Evolutionary conservation across 1,140 invertebrate species (phyloP), one percentile per base, ranked within the genome.

Genomic region (Lithobius niger): DNA sequence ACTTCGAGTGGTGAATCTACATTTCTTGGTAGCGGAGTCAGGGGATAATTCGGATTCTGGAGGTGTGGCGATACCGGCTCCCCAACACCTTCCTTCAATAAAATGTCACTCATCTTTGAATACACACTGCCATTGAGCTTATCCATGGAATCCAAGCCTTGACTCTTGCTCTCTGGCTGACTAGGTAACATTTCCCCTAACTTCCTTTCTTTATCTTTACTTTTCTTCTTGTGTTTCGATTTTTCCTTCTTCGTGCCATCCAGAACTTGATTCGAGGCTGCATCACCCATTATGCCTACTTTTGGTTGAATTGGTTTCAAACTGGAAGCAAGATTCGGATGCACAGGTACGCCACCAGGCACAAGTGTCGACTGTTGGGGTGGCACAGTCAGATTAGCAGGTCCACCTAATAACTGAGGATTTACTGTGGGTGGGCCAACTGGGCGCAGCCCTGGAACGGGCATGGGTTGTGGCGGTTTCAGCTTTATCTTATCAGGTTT

Each of bases 241-340:
- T 60, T 56, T 27, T 70, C 66, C 43, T 69, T 72, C 22, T 71
- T 64, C 4, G 66, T 65, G 18, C 61, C 59, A 13, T 65, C 61
- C 19, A 71, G 55, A 25, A 65, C 61, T 22, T 68, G 64, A 54
- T 68, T 70, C 57, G 48, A 56, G 15, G 64, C 55, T 4, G 64
- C 62, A 43, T 72, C 70, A 13, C 67, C 68, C 54, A 72, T 60
- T 3, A 67, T 65, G 3, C 67, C 70, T 16, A 71, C 69, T 56
- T 73, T 73, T 2, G 71, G 71, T 56, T 72, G 72, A 51, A 73
- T 71, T 0, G 71, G 66, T 53, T 71, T 72, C 24, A 72, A 45
- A 19, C 21, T 53, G 61, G 26, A 62, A 1, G 63, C 60, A 24
- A 61, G 61, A 28, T 59, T 61, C 50, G 61, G 63, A 25, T 50